Evolutionary conservation across 2,797 vertebrate genomes (phyloP), one percentile per base, ranked within the genome.

Genomic region (Furcifer pardalis): DNA sequence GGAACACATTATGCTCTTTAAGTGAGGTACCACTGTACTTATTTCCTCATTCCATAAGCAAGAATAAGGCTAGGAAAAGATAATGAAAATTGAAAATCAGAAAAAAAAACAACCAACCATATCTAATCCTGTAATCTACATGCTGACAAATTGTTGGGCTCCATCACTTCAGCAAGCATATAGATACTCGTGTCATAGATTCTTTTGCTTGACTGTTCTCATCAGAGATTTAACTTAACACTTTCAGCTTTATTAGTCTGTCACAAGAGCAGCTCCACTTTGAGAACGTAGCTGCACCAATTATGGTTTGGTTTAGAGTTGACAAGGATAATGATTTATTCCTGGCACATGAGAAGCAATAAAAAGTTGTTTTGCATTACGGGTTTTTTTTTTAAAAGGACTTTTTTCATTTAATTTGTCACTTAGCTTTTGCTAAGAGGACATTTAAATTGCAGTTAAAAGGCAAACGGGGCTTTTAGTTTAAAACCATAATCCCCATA

Each of bases 241-340:
- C 94, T 96, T 96, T 94, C 94, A 94, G 94, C 92, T 97, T 97
- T 97, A 97, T 96, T 97, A 95, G 96, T 91, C 93, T 96, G 96
- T 96, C 97, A 97, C 90, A 94, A 89, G 94, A 95, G 90, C 87
- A 32, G 92, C 88, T 88, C 90, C 86, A 77, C 94, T 96, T 95
- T 95, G 95, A 94, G 96, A 97, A 96, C 95, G 94, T 96, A 96
- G 95, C 94, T 95, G 93, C 92, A 96, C 96, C 96, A 97, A 96
- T 97, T 97, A 97, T 91, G 93, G 93, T 88, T 93, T 95, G 94
- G 94, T 95, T 96, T 96, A 96, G 91, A 91, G 94, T 95, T 97
- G 97, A 97, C 96, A 97, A 94, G 92, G 93, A 92, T 94, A 96
- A 97, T 95, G 95, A 97, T 97, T 97, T 95, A 96, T 95, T 95